phyloP scores from a whole-genome alignment of 2,113 vertebrate species.

The Forbesichthys papilliferus region DNA sequence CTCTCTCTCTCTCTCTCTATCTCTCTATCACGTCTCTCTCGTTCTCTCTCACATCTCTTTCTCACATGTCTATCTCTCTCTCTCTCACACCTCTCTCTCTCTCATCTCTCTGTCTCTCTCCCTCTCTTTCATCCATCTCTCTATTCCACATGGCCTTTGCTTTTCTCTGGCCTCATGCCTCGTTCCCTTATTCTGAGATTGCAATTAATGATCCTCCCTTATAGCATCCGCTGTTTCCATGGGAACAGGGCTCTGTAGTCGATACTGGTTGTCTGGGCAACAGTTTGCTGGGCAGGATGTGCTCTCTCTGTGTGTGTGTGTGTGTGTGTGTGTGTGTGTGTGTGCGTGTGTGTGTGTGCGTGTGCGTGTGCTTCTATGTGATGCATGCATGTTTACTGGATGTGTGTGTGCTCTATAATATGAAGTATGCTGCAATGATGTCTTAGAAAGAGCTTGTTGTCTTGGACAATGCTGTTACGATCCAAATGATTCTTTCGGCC shows the following conservation, averaged over 20 bases:
- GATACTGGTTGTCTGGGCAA: conserved; percentile 71
- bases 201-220: conserved; percentile 73
- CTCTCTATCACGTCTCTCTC: conserved; percentile 7
- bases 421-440: too few relatives aligned
- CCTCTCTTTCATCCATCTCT: conserved; percentile 30
- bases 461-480: too few relatives aligned
- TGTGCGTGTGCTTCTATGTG: conserved; percentile 4
- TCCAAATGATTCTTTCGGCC: too few relatives aligned
- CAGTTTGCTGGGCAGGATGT: conserved; percentile 46
- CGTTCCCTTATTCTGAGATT: conserved; percentile 58
- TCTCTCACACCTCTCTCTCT: background rate
- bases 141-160: background rate
- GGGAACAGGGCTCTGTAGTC: conserved; percentile 73
- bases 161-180: conserved; percentile 47
- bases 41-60: conserved; percentile 24
- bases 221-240: conserved; percentile 77
- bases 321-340: background rate
- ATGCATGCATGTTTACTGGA: conserved; percentile 35
- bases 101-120: conserved; percentile 17
- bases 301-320: conserved; percentile 30
- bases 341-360: background rate
- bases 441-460: too few relatives aligned
- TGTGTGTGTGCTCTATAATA: background rate
- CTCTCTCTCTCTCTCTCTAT: conserved; percentile 31
- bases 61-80: background rate